Evolutionary conservation across 2,113 vertebrate species (phyloP).

Genomic region (Pelusios castaneus): DNA sequence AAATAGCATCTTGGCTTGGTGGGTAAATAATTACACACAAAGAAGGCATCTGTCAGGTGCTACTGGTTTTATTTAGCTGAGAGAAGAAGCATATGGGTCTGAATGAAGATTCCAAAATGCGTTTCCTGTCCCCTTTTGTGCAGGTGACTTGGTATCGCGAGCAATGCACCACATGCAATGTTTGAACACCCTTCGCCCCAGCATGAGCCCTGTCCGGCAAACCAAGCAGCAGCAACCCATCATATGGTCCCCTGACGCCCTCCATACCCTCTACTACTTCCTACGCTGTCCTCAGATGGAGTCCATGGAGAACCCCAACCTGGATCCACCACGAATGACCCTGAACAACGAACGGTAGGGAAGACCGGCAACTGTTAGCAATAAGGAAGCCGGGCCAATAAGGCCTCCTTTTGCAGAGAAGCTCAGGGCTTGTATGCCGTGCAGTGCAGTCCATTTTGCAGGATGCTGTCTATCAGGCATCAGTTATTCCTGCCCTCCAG

Average conservation of each 20-base stretch:
- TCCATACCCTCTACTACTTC: slow-evolving; percentile 99
- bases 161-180: slow-evolving; percentile 99
- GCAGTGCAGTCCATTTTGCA: not conserved
- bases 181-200: slow-evolving; percentile 84
- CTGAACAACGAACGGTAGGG: slow-evolving; percentile 94
- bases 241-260: slow-evolving; percentile 95
- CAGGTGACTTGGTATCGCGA: slow-evolving; percentile 96
- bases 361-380: fast-evolving
- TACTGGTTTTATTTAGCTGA: not conserved
- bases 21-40: not conserved
- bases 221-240: slow-evolving; percentile 89
- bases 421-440: not conserved
- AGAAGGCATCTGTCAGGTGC: not conserved
- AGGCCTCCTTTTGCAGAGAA: not conserved
- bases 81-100: not conserved
- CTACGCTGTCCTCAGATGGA: slow-evolving; percentile 98
- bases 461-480: slow-evolving; percentile 34
- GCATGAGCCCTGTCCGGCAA: slow-evolving; percentile 90
- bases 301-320: slow-evolving; percentile 98
- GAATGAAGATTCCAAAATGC: not conserved
- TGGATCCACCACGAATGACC: slow-evolving; percentile 96
- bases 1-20: not conserved
- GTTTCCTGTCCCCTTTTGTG: not conserved
- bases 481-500: slow-evolving; percentile 38
- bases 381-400: not conserved